Percentiles rank a stretch among this genome's conserved stretches.
Evolutionary conservation across 2,113 vertebrate genomes (phyloP).

Genomic region (Pithys albifrons): DNA sequence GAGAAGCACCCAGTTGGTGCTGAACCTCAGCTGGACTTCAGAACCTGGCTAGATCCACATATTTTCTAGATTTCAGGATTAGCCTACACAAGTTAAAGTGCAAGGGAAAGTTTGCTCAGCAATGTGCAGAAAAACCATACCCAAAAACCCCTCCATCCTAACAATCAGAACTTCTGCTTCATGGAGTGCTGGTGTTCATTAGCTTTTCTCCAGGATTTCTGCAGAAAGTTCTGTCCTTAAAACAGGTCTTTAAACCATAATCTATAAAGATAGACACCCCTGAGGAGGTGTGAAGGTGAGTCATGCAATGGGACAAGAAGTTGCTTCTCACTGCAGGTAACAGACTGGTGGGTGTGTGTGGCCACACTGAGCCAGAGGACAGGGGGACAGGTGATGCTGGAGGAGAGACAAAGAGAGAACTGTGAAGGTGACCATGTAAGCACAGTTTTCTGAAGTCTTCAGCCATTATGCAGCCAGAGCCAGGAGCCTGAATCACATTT

Average conservation of each 20-base stretch:
- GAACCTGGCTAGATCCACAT: neutral
- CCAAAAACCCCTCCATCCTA: neutral
- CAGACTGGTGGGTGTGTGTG: neutral
- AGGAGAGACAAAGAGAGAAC: neutral
- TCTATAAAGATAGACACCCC: neutral
- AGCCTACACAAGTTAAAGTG: neutral
- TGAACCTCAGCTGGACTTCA: neutral
- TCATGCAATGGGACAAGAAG: neutral
- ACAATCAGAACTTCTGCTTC: neutral
- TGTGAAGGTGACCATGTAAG: neutral
- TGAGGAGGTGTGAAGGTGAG: fast-evolving
- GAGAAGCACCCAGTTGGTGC: neutral
- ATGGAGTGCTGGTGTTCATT: neutral
- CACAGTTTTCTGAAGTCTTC: neutral
- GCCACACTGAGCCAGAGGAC: neutral
- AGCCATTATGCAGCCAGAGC: neutral
- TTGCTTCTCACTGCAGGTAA: neutral
- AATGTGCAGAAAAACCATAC: neutral
- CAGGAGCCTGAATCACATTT: neutral
- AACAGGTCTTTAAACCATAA: neutral
- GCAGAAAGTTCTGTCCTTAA: neutral
- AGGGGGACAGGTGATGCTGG: neutral
- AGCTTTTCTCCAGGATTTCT: neutral
- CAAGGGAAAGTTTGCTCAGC: neutral
- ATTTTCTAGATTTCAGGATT: neutral